phyloP scores from a whole-genome alignment of 1,140 invertebrate genomes.

The Drosophila nebulosa region DNA sequence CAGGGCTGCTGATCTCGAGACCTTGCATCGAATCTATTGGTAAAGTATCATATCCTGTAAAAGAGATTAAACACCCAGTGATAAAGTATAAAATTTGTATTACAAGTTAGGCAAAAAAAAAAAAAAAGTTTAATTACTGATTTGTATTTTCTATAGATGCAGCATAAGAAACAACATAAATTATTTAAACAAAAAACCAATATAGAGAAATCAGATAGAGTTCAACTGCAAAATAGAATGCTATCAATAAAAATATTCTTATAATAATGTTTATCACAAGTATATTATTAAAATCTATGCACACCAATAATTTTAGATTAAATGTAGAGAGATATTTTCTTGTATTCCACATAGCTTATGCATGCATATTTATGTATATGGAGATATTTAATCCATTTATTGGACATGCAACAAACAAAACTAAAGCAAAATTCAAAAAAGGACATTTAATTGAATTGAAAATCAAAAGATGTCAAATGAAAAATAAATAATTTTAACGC shows the following conservation, averaged over 20 bases:
- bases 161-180: background rate
- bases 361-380: background rate
- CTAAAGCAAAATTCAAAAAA: background rate
- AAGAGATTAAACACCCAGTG: constrained; percentile 5
- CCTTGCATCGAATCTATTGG: constrained; percentile 98
- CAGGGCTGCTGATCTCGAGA: constrained; percentile 90
- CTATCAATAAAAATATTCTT: background rate
- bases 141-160: background rate
- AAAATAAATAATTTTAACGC: background rate
- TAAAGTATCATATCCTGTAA: constrained; percentile 95
- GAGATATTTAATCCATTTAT: background rate
- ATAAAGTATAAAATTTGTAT: too few species aligned
- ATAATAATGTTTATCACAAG: too few species aligned
- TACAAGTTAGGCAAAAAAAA: background rate
- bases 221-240: background rate
- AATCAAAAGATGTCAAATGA: background rate
- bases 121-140: constrained; percentile 2
- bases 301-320: background rate
- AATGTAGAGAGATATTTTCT: background rate
- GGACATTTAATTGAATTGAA: background rate
- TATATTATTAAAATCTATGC: background rate
- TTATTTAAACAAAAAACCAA: background rate
- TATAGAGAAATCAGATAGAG: background rate
- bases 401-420: background rate
- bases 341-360: background rate